Conservation (phyloP, 2,113 vertebrate species). For the Scartelaos histophorus region DNA sequence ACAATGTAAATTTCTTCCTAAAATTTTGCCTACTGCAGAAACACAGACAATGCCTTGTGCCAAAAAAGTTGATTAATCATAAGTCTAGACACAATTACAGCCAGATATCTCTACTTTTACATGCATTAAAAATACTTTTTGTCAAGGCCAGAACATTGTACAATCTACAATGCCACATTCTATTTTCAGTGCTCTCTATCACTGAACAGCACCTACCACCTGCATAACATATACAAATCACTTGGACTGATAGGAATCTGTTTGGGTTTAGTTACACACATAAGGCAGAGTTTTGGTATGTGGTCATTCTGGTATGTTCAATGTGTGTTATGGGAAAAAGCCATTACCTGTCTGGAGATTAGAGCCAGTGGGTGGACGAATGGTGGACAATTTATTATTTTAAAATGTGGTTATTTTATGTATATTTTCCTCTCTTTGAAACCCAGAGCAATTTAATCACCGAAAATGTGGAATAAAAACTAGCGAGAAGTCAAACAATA, state of each 20-base stretch:
- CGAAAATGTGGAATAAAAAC: conserved; percentile 40
- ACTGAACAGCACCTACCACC: conserved; percentile 16
- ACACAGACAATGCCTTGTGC: neutral
- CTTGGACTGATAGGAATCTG: conserved; percentile 64
- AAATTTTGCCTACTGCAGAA: neutral
- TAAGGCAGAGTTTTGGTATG: conserved; percentile 31
- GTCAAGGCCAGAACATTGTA: conserved; percentile 20
- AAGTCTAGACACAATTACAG: conserved; percentile 20
- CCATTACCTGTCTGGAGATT: conserved; percentile 60
- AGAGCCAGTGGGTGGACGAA: conserved; percentile 30
- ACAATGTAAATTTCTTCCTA: neutral
- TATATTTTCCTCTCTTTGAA: conserved; percentile 60
- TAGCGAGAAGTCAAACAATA: conserved; percentile 67
- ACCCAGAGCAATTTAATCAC: conserved; percentile 53
- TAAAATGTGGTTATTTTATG: conserved; percentile 56
- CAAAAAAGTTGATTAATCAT: conserved; percentile 1
- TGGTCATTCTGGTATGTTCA: conserved; percentile 48
- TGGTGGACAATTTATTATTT: conserved; percentile 66
- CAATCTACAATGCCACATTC: conserved; percentile 48
- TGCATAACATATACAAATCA: conserved; percentile 49
- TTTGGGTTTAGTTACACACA: conserved; percentile 51
- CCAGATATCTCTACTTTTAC: conserved; percentile 23
- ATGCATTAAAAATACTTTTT: conserved; percentile 24
- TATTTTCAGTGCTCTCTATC: conserved; percentile 50
- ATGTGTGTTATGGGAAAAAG: conserved; percentile 54